A percentile compares a stretch with the other conserved stretches of the same genome.
phyloP scores from a whole-genome alignment of 92 coral and sea anemone species.

The Nematostella vectensis region DNA sequence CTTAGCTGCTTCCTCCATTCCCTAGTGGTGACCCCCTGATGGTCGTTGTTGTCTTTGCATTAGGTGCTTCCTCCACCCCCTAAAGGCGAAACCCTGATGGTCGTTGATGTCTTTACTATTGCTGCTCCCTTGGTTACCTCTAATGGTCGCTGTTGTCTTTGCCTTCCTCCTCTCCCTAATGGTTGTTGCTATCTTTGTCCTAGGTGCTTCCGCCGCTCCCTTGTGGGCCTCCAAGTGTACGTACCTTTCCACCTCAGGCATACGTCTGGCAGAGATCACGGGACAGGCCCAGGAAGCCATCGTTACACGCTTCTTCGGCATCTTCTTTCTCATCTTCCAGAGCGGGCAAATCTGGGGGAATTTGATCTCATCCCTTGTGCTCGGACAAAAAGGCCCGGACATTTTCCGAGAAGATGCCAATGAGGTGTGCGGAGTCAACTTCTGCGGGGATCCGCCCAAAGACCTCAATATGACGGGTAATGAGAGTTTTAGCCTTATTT shows the following conservation, averaged over 20 bases:
- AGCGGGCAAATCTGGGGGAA: slow-evolving; percentile 77
- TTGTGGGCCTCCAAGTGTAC: slow-evolving; percentile 81
- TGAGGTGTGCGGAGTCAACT: slow-evolving; percentile 58
- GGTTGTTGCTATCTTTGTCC: background rate
- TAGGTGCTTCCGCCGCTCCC: slow-evolving; percentile 77
- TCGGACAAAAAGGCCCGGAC: slow-evolving; percentile 39
- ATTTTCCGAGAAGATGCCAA: slow-evolving; percentile 41
- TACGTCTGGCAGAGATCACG: slow-evolving; percentile 49
- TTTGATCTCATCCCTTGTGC: slow-evolving; percentile 58
- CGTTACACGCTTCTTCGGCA: slow-evolving; percentile 64
- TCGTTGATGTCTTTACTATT: too few relatives aligned
- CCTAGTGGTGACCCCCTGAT: too few relatives aligned
- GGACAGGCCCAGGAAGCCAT: slow-evolving; percentile 47
- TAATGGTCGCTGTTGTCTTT: too few relatives aligned
- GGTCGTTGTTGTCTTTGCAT: too few relatives aligned
- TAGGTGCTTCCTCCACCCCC: too few relatives aligned
- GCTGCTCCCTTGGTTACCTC: too few relatives aligned
- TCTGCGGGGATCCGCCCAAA: slow-evolving; percentile 35
- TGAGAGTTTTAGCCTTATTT: too few relatives aligned
- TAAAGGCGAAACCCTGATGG: too few relatives aligned
- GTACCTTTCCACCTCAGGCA: slow-evolving; percentile 68
- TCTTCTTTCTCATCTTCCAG: slow-evolving; percentile 64
- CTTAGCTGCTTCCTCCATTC: too few relatives aligned
- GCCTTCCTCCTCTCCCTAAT: too few relatives aligned
- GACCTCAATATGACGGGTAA: too few relatives aligned